Conservation (phyloP, 2,888 invertebrate genomes). For the Hypselothyrea guttata region DNA sequence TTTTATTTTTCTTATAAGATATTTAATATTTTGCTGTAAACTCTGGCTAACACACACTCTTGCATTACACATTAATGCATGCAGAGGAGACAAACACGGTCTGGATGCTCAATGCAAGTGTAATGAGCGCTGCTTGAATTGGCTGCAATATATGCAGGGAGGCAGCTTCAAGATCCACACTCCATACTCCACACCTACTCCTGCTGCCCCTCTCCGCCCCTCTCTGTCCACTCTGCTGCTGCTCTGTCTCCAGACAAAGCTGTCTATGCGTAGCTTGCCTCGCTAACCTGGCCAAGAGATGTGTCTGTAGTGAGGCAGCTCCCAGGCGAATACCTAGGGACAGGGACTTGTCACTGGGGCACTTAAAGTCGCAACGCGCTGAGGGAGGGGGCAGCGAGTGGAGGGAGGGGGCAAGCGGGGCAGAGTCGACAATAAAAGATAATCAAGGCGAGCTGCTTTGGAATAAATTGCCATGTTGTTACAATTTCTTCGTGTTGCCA, state of each 20-base stretch:
- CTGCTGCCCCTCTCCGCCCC: background rate
- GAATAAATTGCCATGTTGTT: conserved; percentile 77
- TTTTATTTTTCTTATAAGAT: background rate
- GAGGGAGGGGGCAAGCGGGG: background rate
- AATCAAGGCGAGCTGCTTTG: conserved; percentile 56
- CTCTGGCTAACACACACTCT: background rate
- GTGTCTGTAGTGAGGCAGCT: conserved; percentile 37
- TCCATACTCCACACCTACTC: no score
- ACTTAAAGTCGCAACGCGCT: conserved; percentile 20
- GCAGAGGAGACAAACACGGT: background rate
- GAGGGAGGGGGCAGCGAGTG: no score
- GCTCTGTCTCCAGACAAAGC: conserved; percentile 15
- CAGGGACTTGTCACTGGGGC: conserved; percentile 50
- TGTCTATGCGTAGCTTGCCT: conserved; percentile 4
- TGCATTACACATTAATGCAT: conserved; percentile 4
- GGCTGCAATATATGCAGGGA: conserved; percentile 27
- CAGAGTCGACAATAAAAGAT: conserved; percentile 59
- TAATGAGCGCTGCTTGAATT: conserved; percentile 46
- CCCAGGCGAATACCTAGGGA: conserved; percentile 45
- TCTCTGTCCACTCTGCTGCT: background rate
- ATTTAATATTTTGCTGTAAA: background rate
- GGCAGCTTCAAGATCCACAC: background rate
- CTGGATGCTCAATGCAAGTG: conserved; percentile 50
- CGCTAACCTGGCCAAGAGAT: conserved; percentile 16
- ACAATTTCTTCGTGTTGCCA: conserved; percentile 75